A percentile compares a stretch with the other conserved stretches of the same genome.
phyloP scores from a whole-genome alignment of 2,113 vertebrate genomes.

The Grammomys dolichurus region DNA sequence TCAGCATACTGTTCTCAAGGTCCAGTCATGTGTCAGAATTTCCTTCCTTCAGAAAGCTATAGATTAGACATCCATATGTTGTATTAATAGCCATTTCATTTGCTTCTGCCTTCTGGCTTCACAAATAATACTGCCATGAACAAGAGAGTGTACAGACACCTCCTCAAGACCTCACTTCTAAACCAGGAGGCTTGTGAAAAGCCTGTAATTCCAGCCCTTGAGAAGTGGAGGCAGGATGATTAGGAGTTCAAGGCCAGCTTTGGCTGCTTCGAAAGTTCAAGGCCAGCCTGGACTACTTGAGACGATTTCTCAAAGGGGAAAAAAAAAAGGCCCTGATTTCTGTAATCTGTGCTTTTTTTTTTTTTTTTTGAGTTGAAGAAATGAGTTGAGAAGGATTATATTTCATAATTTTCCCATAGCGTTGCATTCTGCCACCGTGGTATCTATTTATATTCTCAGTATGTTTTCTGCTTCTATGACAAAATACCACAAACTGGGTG shows the following conservation, averaged over 20 bases:
- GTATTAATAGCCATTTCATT: background rate
- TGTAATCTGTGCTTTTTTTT: background rate
- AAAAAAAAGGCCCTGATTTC: no score
- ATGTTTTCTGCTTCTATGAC: background rate
- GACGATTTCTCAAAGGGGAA: background rate
- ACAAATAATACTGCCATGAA: background rate
- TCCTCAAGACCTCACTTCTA: background rate
- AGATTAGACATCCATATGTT: background rate
- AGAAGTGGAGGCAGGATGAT: background rate
- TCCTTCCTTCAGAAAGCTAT: constrained; percentile 37
- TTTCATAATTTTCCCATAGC: background rate
- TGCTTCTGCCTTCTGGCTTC: background rate
- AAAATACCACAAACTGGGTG: background rate
- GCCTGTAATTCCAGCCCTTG: background rate
- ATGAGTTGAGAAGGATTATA: background rate
- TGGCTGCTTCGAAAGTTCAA: background rate
- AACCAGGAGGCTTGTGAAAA: background rate
- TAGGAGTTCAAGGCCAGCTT: background rate
- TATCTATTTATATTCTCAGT: background rate
- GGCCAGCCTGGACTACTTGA: background rate
- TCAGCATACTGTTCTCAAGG: background rate
- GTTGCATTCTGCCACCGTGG: background rate
- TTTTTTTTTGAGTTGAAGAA: background rate
- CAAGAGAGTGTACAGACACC: background rate
- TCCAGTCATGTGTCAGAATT: background rate